A percentile compares a stretch with the other conserved stretches of the same genome.
Evolutionary conservation across 1,140 invertebrate species (phyloP).

Genomic region (Bombyx mori): ASM3026992v2 NC_085119.1:12266001-12266500

Average conservation of each 20-base stretch:
- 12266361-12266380: too few species aligned
- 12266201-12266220: conserved; percentile 34
- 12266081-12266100: conserved; percentile 16
- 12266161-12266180: background rate
- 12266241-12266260: conserved; percentile 5
- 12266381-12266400: too few species aligned
- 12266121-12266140: background rate
- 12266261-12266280: conserved; percentile 4
- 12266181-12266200: conserved; percentile 21
- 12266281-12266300: background rate
- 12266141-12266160: background rate
- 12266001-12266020: conserved; percentile 53
- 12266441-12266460: too few species aligned
- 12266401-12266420: too few species aligned
- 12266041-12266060: conserved; percentile 15
- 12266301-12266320: too few species aligned
- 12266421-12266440: too few species aligned
- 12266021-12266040: conserved; percentile 21
- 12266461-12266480: too few species aligned
- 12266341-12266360: too few species aligned
- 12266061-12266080: conserved; percentile 14
- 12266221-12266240: conserved; percentile 31
- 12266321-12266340: too few species aligned
- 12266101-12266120: conserved; percentile 11
- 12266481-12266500: too few species aligned